Percentiles rank a stretch among this genome's conserved stretches.
phyloP scores from a whole-genome alignment of 1,140 invertebrate genomes.

The Metopolophium dirhodum region DNA sequence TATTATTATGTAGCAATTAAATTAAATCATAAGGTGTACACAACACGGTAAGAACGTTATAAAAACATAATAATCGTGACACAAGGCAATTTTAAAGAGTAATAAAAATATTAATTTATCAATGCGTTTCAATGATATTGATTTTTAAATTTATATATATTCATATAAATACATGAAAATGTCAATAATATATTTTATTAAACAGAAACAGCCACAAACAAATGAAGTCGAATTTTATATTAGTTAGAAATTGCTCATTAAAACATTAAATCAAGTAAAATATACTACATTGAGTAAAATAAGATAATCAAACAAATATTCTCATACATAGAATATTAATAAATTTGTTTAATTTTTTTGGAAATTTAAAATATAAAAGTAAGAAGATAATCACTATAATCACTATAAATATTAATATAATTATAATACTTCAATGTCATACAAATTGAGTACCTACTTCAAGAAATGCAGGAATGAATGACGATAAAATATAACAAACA shows the following conservation, averaged over 20 bases:
- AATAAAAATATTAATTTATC: slow-evolving; percentile 9
- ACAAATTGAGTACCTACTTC: not conserved
- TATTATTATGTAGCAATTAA: slow-evolving; percentile 2
- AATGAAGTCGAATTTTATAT: not conserved
- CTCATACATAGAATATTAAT: not conserved
- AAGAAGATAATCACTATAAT: not conserved
- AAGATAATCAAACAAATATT: not conserved
- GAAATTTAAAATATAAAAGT: not conserved
- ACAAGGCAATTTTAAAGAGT: not conserved
- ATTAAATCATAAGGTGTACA: slow-evolving; percentile 12
- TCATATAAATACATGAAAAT: not conserved
- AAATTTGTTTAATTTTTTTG: not conserved
- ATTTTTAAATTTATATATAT: not conserved
- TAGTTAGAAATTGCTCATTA: not conserved
- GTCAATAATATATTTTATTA: not conserved
- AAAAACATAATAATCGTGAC: not conserved
- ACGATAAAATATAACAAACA: not conserved
- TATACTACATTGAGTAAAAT: not conserved
- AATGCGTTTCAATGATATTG: not conserved
- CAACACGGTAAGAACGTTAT: not conserved
- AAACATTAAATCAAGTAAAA: not conserved
- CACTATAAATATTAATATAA: not conserved
- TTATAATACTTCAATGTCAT: not conserved
- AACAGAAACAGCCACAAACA: not conserved
- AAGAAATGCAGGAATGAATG: not conserved